These are phyloP conservation scores for Lochmaea capreae DNA, from an alignment of 2,888 invertebrate genomes.

Conservation along the genomic window DNA sequence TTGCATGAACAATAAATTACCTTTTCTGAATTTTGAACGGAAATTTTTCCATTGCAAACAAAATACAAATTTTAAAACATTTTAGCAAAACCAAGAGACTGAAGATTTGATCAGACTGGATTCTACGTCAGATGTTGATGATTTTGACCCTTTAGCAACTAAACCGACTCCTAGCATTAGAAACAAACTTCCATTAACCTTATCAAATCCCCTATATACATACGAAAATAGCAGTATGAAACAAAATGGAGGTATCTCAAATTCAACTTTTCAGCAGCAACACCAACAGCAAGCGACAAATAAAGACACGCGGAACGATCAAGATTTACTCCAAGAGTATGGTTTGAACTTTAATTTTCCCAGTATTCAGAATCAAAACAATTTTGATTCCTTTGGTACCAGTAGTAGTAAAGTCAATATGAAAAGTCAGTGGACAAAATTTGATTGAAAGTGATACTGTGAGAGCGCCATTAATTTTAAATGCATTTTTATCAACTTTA, in stretches of 20 bases:
- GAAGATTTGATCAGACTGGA: slow-evolving; percentile 77
- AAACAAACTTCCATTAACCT: slow-evolving; percentile 65
- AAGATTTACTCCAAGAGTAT: slow-evolving; percentile 79
- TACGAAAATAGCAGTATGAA: slow-evolving; percentile 61
- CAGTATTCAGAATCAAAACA: slow-evolving; percentile 47
- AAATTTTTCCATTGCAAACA: slow-evolving; percentile 18
- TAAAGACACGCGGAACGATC: slow-evolving; percentile 65
- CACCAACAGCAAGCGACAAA: slow-evolving; percentile 6
- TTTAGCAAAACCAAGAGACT: slow-evolving; percentile 63
- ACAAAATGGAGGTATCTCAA: slow-evolving; percentile 67
- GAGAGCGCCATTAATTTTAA: slow-evolving; percentile 41
- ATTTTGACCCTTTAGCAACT: slow-evolving; percentile 75
- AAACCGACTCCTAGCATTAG: slow-evolving; percentile 50
- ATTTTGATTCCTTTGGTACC: slow-evolving; percentile 60
- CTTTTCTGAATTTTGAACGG: neutral
- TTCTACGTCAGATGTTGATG: slow-evolving; percentile 74
- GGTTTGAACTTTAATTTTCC: slow-evolving; percentile 74
- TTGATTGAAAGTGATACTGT: slow-evolving; percentile 64
- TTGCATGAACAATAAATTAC: neutral
- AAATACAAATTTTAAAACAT: neutral
- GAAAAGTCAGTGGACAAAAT: slow-evolving; percentile 72
- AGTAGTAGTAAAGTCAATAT: slow-evolving; percentile 65
- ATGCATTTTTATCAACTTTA: slow-evolving; percentile 5
- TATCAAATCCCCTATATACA: slow-evolving; percentile 67
- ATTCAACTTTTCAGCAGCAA: slow-evolving; percentile 35